phyloP scores from a whole-genome alignment of 2,888 invertebrate species.

The Hirtodrosophila alboralis region DNA sequence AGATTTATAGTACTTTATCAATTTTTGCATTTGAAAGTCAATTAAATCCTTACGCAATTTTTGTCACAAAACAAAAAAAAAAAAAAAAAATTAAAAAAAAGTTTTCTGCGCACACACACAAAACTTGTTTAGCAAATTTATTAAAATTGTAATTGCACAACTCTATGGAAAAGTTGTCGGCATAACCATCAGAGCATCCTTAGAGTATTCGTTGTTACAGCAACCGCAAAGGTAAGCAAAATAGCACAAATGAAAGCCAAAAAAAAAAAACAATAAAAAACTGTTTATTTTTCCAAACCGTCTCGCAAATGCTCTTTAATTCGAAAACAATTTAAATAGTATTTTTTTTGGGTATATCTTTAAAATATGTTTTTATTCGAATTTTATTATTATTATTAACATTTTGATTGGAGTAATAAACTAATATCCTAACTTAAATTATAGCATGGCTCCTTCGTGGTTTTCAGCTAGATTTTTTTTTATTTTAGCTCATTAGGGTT shows the following conservation, averaged over 20 bases:
- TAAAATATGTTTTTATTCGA: too few relatives aligned
- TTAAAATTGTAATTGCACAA: slow-evolving; percentile 75
- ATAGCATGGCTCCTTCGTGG: too few relatives aligned
- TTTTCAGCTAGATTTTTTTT: too few relatives aligned
- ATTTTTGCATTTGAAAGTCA: slow-evolving; percentile 65
- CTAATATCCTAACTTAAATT: too few relatives aligned
- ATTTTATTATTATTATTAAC: too few relatives aligned
- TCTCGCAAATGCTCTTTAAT: slow-evolving; percentile 6
- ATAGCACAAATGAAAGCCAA: too few relatives aligned
- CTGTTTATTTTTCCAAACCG: background rate
- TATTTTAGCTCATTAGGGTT: too few relatives aligned
- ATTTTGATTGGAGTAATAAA: too few relatives aligned
- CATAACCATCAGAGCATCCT: slow-evolving; percentile 14
- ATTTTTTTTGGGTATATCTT: too few relatives aligned
- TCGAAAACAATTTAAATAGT: too few relatives aligned
- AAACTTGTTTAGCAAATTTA: slow-evolving; percentile 59
- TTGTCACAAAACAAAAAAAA: too few relatives aligned
- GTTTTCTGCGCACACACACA: slow-evolving; percentile 36
- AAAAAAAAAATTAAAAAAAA: slow-evolving; percentile 57
- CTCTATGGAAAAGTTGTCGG: slow-evolving; percentile 56
- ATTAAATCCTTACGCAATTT: slow-evolving; percentile 52
- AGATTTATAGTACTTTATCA: slow-evolving; percentile 16
- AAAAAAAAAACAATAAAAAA: background rate
- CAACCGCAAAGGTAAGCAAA: slow-evolving; percentile 42
- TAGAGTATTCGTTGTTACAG: slow-evolving; percentile 16